Percentiles rank a stretch among this genome's conserved stretches.
Evolutionary conservation across 2,797 vertebrate genomes (phyloP).

Genomic region (Platyrinchus mystaceus): DNA sequence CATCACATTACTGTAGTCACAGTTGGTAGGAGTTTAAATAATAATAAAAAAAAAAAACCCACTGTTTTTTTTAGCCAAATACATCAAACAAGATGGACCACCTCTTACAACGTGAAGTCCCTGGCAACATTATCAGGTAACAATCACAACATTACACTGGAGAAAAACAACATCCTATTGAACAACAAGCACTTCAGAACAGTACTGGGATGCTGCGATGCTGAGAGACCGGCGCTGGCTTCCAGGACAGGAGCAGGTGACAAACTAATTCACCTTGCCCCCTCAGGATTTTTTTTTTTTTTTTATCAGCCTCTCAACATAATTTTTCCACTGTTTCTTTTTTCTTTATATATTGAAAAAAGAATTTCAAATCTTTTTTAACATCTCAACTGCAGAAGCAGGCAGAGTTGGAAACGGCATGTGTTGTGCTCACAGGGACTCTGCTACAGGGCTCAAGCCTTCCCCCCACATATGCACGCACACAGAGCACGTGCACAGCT

Average conservation of each 20-base stretch:
- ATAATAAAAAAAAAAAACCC: conserved; percentile 15
- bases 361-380: not conserved
- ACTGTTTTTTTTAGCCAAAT: conserved; percentile 56
- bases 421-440: not conserved
- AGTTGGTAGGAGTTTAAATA: conserved; percentile 66
- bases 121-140: conserved; percentile 41
- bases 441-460: not conserved
- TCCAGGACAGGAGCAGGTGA: not conserved
- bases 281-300: not conserved
- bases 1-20: conserved; percentile 68
- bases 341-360: not conserved
- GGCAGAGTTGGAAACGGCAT: not conserved
- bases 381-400: conserved; percentile 17
- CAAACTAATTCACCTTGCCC: not conserved
- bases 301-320: conserved; percentile 16
- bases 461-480: not conserved
- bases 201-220: conserved; percentile 13
- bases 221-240: conserved; percentile 10
- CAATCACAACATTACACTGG: conserved; percentile 52
- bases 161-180: conserved; percentile 51
- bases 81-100: conserved; percentile 56
- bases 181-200: conserved; percentile 33
- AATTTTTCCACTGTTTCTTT: conserved; percentile 30
- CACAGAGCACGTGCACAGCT: not conserved
- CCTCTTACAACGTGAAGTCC: conserved; percentile 29